Base-by-base conservation (phyloP, 1,140 invertebrate species). In the Cryptotermes secundus region DNA sequence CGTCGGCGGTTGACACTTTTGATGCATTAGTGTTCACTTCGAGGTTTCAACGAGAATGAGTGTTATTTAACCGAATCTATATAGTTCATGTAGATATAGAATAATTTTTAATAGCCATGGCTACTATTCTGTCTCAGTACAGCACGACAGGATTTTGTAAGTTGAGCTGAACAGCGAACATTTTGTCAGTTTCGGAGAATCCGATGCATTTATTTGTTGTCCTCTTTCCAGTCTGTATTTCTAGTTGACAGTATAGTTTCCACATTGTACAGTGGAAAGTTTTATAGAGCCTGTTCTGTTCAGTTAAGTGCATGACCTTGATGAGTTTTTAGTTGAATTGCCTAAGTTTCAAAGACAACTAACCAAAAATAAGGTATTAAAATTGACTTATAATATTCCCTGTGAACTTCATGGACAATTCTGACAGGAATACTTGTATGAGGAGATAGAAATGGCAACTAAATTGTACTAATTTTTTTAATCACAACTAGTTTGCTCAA, bases 71-170 rank as follows among this genome's bases (percentile, higher is more conserved):
- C 59, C 0, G 59, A 72, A 72, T 26, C 31, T 14, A 31, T 72
- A 72, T n/a, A 31, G 59, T 72, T n/a, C 19, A 9, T 72, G 26
- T 72, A 72, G 59, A 31, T 2, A n/a, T 72, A 72, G 59, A 35
- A 53, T 22, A 7, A 19, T 83, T 65, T 49, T 45, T 22, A 42
- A n/a, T 26, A 59, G 79, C 31, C n/a, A 89, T 89, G 89, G 88
- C 89, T 84, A 86, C 89, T n/a, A 88, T 89, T 79, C 87, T 90
- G 38, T 89, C 89, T 79, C 89, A 89, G 82, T 89, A 90, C 79
- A 89, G 88, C 84, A 88, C 89, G 31, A 88, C 89, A 35, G 90
- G 90, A 22, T 90, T 90, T 86, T 90, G 90, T 90, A 88, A 90
- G 89, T 88, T 72, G 59, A 72, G 26, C n/a, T 31, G n/a, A 72